A percentile compares a stretch with the other conserved stretches of the same genome.
phyloP scores from a whole-genome alignment of 1,140 invertebrate species.

The Hypothenemus hampei region DNA sequence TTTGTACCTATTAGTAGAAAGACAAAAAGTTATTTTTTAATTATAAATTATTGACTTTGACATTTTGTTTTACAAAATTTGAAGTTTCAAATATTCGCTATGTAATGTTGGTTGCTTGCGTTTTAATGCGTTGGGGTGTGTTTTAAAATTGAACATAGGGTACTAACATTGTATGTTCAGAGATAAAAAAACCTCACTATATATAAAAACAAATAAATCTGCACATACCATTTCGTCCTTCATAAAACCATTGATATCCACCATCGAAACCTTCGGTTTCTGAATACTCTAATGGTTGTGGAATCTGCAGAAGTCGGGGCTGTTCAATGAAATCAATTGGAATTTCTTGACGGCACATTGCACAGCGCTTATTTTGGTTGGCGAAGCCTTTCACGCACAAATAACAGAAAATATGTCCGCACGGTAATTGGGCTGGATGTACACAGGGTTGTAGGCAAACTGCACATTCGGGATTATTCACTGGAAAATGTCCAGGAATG shows the following conservation, averaged over 20 bases:
- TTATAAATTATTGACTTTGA: too few species aligned
- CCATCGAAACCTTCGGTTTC: constrained; percentile 59
- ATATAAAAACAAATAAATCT: background rate
- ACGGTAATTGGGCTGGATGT: constrained; percentile 84
- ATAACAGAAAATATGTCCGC: constrained; percentile 94
- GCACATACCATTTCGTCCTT: constrained; percentile 79
- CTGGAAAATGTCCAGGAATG: too few species aligned
- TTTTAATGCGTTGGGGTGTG: too few species aligned
- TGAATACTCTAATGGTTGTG: constrained; percentile 47
- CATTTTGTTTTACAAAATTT: too few species aligned
- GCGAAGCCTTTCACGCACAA: constrained; percentile 92
- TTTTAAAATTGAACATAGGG: too few species aligned
- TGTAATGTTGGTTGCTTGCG: too few species aligned
- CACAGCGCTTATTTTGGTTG: constrained; percentile 77
- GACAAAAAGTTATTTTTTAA: too few species aligned
- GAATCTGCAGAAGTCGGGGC: constrained; percentile 66
- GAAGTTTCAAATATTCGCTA: too few species aligned
- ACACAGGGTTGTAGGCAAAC: constrained; percentile 86
- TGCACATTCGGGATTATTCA: constrained; percentile 77
- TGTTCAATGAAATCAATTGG: constrained; percentile 79
- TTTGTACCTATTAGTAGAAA: too few species aligned
- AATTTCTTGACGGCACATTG: constrained; percentile 80
- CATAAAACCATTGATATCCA: constrained; percentile 92
- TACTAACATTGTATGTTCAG: too few species aligned
- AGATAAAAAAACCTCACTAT: too few species aligned